A percentile compares a stretch with the other conserved stretches of the same genome.
These are phyloP conservation scores for Atta cephalotes DNA, from an alignment of 1,140 invertebrate genomes.

Conservation along the genomic window DNA sequence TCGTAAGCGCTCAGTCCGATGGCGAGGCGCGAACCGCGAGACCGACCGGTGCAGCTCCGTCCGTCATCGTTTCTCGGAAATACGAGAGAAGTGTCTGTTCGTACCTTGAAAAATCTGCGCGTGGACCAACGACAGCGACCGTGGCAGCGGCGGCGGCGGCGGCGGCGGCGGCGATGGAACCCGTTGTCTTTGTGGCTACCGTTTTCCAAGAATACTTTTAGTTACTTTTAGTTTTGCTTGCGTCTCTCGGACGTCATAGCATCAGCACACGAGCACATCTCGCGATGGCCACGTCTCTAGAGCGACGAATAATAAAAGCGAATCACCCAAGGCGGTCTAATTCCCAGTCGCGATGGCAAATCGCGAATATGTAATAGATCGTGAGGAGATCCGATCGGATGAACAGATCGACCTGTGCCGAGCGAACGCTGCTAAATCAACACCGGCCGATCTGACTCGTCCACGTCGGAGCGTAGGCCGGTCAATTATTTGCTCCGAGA, in stretches of 20 bases:
- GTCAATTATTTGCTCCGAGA: constrained; percentile 85
- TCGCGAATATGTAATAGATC: constrained; percentile 38
- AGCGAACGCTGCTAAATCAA: constrained; percentile 84
- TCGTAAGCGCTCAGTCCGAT: constrained; percentile 35
- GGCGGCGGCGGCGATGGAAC: constrained; percentile 49
- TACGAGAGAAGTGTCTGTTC: constrained; percentile 72
- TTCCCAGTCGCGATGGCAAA: constrained; percentile 44
- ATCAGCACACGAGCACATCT: not conserved
- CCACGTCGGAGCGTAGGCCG: constrained; percentile 69
- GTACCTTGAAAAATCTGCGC: constrained; percentile 72
- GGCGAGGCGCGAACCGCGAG: constrained; percentile 38
- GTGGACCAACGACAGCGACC: constrained; percentile 60
- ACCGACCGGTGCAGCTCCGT: constrained; percentile 43
- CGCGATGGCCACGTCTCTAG: not conserved
- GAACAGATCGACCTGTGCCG: constrained; percentile 64
- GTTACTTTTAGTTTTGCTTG: constrained; percentile 53
- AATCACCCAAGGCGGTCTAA: constrained; percentile 7
- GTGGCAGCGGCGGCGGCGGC: constrained; percentile 13
- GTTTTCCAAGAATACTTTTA: constrained; percentile 71
- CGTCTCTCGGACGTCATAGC: not conserved
- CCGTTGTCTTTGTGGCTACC: constrained; percentile 77
- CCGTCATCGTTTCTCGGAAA: constrained; percentile 78
- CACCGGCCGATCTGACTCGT: constrained; percentile 80
- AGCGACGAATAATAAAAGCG: not conserved
- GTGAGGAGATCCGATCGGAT: constrained; percentile 53